Evolutionary conservation across 2,797 vertebrate species (phyloP).

Genomic region (Champsocephalus esox): DNA sequence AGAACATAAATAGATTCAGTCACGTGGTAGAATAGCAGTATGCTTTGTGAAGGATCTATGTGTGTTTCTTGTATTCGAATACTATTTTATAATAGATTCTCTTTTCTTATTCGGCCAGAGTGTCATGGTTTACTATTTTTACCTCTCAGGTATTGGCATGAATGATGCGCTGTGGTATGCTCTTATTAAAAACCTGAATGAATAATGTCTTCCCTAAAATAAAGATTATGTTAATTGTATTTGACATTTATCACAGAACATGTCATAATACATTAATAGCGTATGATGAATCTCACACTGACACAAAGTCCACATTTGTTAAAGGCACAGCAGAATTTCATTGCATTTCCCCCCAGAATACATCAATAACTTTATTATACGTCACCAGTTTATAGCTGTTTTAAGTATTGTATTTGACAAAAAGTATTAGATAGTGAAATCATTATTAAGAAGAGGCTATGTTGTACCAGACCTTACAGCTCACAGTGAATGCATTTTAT

Average conservation of each 20-base stretch:
- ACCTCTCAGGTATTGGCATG: neutral
- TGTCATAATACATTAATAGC: constrained; percentile 17
- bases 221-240: constrained; percentile 5
- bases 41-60: neutral
- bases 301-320: neutral
- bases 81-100: neutral
- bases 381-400: neutral
- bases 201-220: neutral
- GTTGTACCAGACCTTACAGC: neutral
- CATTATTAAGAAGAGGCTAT: neutral
- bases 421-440: neutral
- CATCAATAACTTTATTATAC: neutral
- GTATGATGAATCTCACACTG: constrained; percentile 10
- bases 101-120: neutral
- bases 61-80: constrained; percentile 7
- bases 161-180: neutral
- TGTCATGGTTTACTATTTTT: neutral
- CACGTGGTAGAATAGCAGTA: neutral
- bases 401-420: neutral
- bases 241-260: constrained; percentile 29
- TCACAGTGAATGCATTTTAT: constrained; percentile 7
- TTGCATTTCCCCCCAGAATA: neutral
- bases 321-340: constrained; percentile 3
- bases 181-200: neutral
- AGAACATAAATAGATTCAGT: constrained; percentile 1